These are phyloP conservation scores for Drosophila varians DNA, from an alignment of 1,140 invertebrate genomes.

Conservation along the genomic window DNA sequence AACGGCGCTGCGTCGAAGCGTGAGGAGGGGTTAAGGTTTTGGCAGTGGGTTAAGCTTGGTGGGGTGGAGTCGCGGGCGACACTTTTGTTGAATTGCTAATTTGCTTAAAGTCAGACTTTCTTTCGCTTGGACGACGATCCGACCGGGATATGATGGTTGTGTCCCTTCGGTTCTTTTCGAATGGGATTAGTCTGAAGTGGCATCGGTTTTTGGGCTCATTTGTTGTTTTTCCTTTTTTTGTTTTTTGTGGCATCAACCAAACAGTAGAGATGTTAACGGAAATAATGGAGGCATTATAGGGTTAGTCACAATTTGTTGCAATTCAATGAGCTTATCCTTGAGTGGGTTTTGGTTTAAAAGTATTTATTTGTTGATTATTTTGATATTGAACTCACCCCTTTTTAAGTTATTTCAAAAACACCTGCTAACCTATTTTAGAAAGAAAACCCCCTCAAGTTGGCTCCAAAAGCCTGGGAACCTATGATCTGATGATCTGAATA, in stretches of 20 bases:
- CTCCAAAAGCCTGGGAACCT: conserved; percentile 22
- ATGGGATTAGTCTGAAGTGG: conserved; percentile 32
- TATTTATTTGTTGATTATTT: not conserved
- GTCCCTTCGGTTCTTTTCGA: not conserved
- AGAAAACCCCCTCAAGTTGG: conserved; percentile 13
- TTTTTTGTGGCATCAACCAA: not conserved
- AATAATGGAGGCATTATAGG: conserved; percentile 36
- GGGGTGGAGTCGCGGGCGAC: conserved; percentile 44
- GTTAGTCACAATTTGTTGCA: conserved; percentile 33
- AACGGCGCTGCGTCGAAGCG: conserved; percentile 64
- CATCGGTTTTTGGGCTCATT: conserved; percentile 13
- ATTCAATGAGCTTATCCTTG: not conserved
- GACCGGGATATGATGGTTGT: conserved; percentile 12
- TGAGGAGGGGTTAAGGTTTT: conserved; percentile 41
- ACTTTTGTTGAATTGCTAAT: conserved; percentile 74
- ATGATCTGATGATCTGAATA: not conserved
- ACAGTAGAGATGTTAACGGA: conserved; percentile 27
- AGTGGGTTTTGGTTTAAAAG: not conserved
- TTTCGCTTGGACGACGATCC: conserved; percentile 15
- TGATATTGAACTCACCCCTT: no score
- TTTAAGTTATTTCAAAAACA: not conserved
- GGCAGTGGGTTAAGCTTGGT: conserved; percentile 1
- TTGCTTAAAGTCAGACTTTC: conserved; percentile 66
- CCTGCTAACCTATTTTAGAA: not conserved
- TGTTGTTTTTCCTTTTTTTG: not conserved